Evolutionary conservation across 2,113 vertebrate genomes (phyloP), one percentile per base, ranked within the genome.

Genomic region (Rhipidura dahli): DNA sequence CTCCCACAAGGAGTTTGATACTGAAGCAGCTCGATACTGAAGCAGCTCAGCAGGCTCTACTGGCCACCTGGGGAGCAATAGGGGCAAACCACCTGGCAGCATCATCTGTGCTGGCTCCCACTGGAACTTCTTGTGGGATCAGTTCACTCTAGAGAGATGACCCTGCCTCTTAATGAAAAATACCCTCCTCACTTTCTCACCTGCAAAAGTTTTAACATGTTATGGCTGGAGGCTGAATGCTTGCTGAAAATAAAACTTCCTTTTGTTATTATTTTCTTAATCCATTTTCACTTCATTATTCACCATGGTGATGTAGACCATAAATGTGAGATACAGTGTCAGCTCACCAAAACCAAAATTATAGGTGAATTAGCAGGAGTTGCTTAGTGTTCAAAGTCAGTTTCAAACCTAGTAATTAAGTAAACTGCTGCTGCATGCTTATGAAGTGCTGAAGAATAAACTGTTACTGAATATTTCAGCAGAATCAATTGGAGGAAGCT

Each of bases 61-160:
- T 6, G 3, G 44, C 39, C 42, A 17, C 5, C 20, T 15, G 6
- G 17, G 45, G 12, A 45, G 26, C 8, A 37, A 1, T 0, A 24
- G 17, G 4, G 35, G 15, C 13, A 65, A 89, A 35, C 23, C 3
- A n/a, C n/a, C n/a, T n/a, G n/a, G n/a, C n/a, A n/a, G n/a, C n/a
- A n/a, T n/a, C 21, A 19, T 21, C 69, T 54, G 39, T 72, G 53
- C 59, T 54, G 78, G 22, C 6, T 64, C 49, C 33, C 1, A 2
- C n/a, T 57, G 68, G 65, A 79, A 39, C 17, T 44, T 83, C 28
- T 19, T 5, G 15, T 15, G 13, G 9, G 22, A 71, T 39, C 53
- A 49, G 3, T 17, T 87, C 24, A 5, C 35, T 53, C 19, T 12
- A 14, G n/a, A 47, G 23, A 61, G 3, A 4, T 16, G 10, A 31